Conservation (phyloP, 2,113 vertebrate genomes). For the Muscicapa adusta region DNA sequence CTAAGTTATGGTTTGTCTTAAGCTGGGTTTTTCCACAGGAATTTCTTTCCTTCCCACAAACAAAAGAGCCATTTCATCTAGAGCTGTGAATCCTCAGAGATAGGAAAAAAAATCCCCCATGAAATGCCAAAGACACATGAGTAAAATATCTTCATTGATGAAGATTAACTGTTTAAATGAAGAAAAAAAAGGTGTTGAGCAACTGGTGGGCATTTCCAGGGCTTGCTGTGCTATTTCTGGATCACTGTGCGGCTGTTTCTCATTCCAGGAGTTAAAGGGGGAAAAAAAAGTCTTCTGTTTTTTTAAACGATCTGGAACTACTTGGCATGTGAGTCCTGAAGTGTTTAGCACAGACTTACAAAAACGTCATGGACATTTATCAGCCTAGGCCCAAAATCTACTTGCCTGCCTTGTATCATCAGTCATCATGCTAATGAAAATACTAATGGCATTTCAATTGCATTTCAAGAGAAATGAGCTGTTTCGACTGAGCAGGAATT, state of each 20-base stretch:
- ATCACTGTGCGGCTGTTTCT: background rate
- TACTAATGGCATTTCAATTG: slow-evolving; percentile 40
- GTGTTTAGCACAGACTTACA: slow-evolving; percentile 19
- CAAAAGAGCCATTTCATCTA: background rate
- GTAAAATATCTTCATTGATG: background rate
- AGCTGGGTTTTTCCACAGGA: background rate
- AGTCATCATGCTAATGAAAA: slow-evolving; percentile 53
- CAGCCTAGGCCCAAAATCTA: slow-evolving; percentile 24
- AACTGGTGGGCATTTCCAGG: background rate
- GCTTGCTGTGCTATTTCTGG: slow-evolving; percentile 18
- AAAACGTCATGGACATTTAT: slow-evolving; percentile 15
- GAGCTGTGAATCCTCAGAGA: background rate
- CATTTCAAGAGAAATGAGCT: background rate
- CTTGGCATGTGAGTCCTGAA: slow-evolving; percentile 22
- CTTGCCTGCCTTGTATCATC: slow-evolving; percentile 41
- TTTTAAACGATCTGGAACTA: background rate
- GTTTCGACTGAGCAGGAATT: slow-evolving; percentile 5
- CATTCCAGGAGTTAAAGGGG: background rate
- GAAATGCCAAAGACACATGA: background rate
- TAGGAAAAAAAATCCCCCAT: background rate
- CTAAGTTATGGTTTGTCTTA: background rate
- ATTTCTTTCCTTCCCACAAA: background rate
- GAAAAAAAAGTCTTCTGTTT: background rate
- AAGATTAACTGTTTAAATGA: slow-evolving; percentile 4
- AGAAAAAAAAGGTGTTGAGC: background rate